Conservation (phyloP, 2,888 invertebrate genomes). For the Alviniconcha strummeri region DNA sequence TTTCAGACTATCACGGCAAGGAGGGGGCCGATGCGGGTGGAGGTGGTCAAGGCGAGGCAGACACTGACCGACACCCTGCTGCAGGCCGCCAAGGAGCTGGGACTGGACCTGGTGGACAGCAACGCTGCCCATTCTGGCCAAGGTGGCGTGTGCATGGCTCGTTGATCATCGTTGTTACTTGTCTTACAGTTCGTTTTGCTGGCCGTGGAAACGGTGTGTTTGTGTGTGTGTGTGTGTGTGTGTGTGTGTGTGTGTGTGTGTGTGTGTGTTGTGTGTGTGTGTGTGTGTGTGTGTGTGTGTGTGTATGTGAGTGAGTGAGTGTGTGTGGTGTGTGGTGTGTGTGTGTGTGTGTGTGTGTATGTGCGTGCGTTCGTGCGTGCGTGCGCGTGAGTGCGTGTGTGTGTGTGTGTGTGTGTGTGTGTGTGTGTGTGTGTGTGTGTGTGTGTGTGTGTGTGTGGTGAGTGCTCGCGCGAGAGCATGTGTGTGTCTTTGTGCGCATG, state of each 20-base stretch:
- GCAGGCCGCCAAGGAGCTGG: conserved; percentile 79
- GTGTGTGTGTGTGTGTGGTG: background rate
- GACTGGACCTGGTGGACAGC: conserved; percentile 75
- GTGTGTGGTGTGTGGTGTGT: background rate
- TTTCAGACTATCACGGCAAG: conserved; percentile 57
- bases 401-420: too few species aligned
- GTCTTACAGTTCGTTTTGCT: background rate
- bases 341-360: background rate
- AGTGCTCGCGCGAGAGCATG: too few species aligned
- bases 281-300: conserved; percentile 11
- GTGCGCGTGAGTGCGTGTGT: too few species aligned
- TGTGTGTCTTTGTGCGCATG: too few species aligned
- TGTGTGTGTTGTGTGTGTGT: background rate
- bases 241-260: background rate
- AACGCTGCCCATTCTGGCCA: conserved; percentile 70
- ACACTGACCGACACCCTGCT: conserved; percentile 55
- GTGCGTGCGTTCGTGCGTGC: background rate
- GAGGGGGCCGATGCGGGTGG: conserved; percentile 63
- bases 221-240: background rate
- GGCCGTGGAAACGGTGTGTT: background rate
- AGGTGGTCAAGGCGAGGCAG: conserved; percentile 48
- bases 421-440: background rate
- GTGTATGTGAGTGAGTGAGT: background rate
- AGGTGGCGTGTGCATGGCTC: conserved; percentile 52
- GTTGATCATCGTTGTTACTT: background rate